These are phyloP conservation scores for Brevimyrus niger DNA, from an alignment of 2,113 vertebrate genomes.

Conservation along the genomic window DNA sequence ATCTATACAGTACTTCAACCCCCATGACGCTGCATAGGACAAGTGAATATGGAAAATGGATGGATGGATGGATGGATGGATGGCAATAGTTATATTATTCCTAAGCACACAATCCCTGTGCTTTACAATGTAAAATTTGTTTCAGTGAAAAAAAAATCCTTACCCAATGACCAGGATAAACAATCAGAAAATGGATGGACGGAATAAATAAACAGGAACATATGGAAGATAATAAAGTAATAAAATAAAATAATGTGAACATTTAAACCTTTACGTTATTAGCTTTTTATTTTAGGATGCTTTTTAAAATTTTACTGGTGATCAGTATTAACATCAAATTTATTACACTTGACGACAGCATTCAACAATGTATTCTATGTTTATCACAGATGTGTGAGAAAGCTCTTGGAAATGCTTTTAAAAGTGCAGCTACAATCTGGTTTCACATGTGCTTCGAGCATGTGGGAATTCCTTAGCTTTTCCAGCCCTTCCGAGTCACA, in stretches of 20 bases:
- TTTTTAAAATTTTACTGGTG: background rate
- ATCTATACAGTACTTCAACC: background rate
- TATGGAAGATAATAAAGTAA: background rate
- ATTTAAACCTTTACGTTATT: background rate
- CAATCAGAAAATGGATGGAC: background rate
- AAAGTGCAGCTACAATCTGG: background rate
- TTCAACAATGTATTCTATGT: background rate
- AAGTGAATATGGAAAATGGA: background rate
- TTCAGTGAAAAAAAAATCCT: background rate
- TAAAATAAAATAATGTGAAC: background rate
- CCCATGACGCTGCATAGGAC: background rate
- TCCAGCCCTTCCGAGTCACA: background rate
- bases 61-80: background rate
- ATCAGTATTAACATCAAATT: background rate
- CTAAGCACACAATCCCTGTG: background rate
- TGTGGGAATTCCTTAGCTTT: background rate
- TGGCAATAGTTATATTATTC: background rate
- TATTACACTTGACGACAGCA: background rate
- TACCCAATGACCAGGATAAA: background rate
- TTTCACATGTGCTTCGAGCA: background rate
- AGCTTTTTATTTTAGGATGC: background rate
- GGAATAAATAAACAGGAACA: background rate
- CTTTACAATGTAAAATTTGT: background rate
- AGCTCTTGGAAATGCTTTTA: constrained; percentile 1
- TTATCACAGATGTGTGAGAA: constrained; percentile 19